Conservation (phyloP, 2,888 invertebrate species). For the Branchellion lobata region DNA sequence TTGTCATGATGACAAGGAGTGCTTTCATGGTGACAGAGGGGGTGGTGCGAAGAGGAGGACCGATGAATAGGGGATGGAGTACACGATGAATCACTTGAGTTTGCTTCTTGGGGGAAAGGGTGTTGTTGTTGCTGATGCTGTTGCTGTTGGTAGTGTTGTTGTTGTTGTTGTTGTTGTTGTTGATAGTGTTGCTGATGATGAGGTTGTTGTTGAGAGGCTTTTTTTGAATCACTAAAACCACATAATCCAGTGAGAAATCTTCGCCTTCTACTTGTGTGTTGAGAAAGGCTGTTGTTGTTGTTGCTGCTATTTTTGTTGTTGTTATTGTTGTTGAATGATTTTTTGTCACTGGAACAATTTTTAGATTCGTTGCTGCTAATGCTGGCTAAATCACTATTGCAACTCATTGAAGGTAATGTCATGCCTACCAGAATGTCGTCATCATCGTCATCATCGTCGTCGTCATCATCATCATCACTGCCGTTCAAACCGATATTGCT, state of each 20-base stretch:
- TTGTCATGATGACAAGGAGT: neutral
- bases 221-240: slow-evolving; percentile 35
- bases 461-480: neutral
- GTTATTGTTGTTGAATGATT: neutral
- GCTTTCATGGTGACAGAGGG: neutral
- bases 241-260: slow-evolving; percentile 30
- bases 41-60: neutral
- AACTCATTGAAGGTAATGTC: neutral
- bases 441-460: neutral
- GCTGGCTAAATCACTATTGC: neutral
- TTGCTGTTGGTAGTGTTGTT: neutral
- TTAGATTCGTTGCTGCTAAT: slow-evolving; percentile 2
- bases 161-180: neutral
- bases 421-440: neutral
- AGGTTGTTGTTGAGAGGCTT: slow-evolving; percentile 37
- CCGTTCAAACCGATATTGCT: neutral
- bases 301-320: neutral
- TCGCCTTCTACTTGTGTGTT: slow-evolving; percentile 11
- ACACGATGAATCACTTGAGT: slow-evolving; percentile 45
- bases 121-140: neutral
- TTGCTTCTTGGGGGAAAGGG: too few species aligned
- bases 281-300: neutral
- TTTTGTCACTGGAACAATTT: neutral
- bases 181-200: slow-evolving; percentile 39
- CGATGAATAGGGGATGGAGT: slow-evolving; percentile 43